A percentile compares a stretch with the other conserved stretches of the same genome.
These are phyloP conservation scores for Astyanax mexicanus DNA, from an alignment of 2,797 vertebrate genomes.

Conservation along the genomic window DNA sequence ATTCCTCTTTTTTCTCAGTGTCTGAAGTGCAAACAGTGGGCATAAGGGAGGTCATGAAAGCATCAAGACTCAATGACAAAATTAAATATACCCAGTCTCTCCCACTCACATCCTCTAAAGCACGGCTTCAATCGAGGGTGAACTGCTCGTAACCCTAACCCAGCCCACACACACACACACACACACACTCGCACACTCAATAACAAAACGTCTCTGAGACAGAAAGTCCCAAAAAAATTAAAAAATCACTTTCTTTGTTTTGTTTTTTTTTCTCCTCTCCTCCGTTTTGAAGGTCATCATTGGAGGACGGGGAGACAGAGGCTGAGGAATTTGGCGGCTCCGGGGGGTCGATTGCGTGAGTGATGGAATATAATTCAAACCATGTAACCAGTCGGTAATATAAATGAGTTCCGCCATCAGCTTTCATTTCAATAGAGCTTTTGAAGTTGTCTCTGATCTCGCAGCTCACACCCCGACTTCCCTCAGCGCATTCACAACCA, in stretches of 20 bases:
- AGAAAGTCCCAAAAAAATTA: neutral
- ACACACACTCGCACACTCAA: neutral
- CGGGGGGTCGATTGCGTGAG: conserved; percentile 19
- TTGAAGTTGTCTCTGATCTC: conserved; percentile 44
- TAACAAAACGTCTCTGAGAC: neutral
- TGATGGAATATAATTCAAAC: conserved; percentile 30
- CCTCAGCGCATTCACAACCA: conserved; percentile 6
- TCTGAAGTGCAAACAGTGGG: neutral
- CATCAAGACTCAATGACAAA: neutral
- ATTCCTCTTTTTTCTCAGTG: neutral
- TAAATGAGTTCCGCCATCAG: conserved; percentile 20
- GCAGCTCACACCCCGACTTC: conserved; percentile 1
- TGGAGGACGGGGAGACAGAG: conserved; percentile 11
- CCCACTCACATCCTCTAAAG: neutral
- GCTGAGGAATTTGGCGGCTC: neutral
- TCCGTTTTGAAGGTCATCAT: conserved; percentile 28
- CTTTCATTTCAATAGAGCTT: conserved; percentile 37
- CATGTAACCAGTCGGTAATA: conserved; percentile 21
- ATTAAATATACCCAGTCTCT: neutral
- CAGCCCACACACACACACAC: too few relatives aligned
- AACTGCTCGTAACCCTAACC: neutral
- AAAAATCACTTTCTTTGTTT: neutral
- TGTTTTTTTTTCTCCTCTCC: too few relatives aligned
- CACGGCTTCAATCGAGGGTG: neutral
- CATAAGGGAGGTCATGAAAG: neutral